These are phyloP conservation scores for Phania funesta DNA, from an alignment of 2,888 invertebrate species.

Conservation along the genomic window DNA sequence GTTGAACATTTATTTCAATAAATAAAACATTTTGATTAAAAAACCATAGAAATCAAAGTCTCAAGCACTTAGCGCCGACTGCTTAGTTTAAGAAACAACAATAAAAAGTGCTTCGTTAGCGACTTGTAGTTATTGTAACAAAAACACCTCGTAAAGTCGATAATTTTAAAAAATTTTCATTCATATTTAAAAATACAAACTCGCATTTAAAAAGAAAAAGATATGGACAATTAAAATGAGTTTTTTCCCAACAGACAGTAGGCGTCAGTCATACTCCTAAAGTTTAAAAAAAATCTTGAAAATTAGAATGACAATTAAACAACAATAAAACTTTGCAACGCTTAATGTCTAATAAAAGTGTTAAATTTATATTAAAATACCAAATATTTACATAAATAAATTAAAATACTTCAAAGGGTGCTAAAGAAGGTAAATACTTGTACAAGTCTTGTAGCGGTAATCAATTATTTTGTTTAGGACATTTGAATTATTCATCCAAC, in stretches of 20 bases:
- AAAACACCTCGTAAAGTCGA: slow-evolving; percentile 11
- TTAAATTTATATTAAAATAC: slow-evolving; percentile 32
- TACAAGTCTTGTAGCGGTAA: background rate
- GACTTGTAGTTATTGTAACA: background rate
- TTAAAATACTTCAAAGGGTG: slow-evolving; percentile 4
- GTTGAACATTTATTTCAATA: too few relatives aligned
- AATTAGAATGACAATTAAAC: slow-evolving; percentile 13
- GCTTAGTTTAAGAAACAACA: slow-evolving; percentile 10
- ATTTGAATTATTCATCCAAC: slow-evolving; percentile 26
- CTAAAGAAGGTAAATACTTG: background rate
- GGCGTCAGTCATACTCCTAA: slow-evolving; percentile 54
- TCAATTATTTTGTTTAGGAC: slow-evolving; percentile 40
- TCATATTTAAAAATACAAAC: slow-evolving; percentile 28
- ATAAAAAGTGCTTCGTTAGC: slow-evolving; percentile 5
- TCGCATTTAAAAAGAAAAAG: background rate
- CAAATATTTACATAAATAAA: slow-evolving; percentile 22
- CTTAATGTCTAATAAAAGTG: slow-evolving; percentile 39
- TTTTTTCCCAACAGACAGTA: slow-evolving; percentile 7
- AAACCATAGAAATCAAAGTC: background rate
- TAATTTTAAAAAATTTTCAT: slow-evolving; percentile 8
- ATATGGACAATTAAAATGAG: slow-evolving; percentile 37
- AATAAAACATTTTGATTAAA: too few relatives aligned
- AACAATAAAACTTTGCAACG: slow-evolving; percentile 25
- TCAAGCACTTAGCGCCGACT: too few relatives aligned
- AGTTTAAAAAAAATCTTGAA: background rate